Evolutionary conservation across 2,888 invertebrate genomes (phyloP).

Genomic region (Chesias legatella): DNA sequence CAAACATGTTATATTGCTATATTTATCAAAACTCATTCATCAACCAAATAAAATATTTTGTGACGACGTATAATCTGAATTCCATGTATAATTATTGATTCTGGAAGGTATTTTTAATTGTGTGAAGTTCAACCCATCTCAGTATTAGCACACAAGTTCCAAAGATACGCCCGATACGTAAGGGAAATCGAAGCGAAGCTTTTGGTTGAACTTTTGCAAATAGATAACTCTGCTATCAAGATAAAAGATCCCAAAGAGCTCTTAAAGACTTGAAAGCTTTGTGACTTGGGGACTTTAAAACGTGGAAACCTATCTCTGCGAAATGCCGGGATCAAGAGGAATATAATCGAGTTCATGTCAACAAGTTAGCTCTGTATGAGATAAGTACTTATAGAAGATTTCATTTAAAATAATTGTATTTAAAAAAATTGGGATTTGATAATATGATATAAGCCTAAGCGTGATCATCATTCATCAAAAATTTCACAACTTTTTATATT

Average conservation of each 20-base stretch:
- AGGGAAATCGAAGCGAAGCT: slow-evolving; percentile 23
- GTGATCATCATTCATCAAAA: too few relatives aligned
- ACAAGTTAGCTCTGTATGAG: slow-evolving; percentile 13
- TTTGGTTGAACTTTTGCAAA: slow-evolving; percentile 24
- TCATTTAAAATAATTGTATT: too few relatives aligned
- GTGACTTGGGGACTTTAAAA: slow-evolving; percentile 28
- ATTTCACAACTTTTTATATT: too few relatives aligned
- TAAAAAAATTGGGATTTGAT: too few relatives aligned
- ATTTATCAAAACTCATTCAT: too few relatives aligned
- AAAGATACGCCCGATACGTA: slow-evolving; percentile 17
- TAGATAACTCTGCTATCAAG: slow-evolving; percentile 29
- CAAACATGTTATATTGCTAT: too few relatives aligned
- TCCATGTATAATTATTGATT: too few relatives aligned
- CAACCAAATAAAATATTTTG: too few relatives aligned
- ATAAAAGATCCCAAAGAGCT: slow-evolving; percentile 31
- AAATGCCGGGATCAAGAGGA: slow-evolving; percentile 21
- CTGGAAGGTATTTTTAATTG: too few relatives aligned
- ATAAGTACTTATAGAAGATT: not conserved
- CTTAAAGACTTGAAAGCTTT: slow-evolving; percentile 28
- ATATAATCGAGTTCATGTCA: slow-evolving; percentile 22
- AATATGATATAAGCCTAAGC: too few relatives aligned
- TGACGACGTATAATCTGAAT: too few relatives aligned
- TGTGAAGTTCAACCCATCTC: not conserved
- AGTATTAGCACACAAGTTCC: slow-evolving; percentile 7
- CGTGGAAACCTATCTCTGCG: slow-evolving; percentile 21